These are phyloP conservation scores for Tachystola acroxantha DNA, from an alignment of 2,888 invertebrate genomes.

Conservation along the genomic window DNA sequence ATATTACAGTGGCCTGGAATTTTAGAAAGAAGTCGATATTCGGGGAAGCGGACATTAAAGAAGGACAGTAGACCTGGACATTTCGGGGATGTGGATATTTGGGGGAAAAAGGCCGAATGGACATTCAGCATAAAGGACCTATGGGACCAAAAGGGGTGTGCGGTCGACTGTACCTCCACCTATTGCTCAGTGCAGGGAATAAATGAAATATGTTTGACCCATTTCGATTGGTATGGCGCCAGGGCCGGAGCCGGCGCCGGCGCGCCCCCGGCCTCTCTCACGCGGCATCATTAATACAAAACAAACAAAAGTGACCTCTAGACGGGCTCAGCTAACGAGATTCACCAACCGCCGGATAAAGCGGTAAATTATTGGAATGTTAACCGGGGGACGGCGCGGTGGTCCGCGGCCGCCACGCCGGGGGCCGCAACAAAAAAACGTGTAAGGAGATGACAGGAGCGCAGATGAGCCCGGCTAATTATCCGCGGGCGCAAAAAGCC, in stretches of 20 bases:
- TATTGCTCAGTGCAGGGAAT: constrained; percentile 62
- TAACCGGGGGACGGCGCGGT: constrained; percentile 54
- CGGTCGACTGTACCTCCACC: no score
- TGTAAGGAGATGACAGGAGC: constrained; percentile 71
- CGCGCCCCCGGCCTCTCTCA: constrained; percentile 66
- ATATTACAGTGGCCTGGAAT: no score
- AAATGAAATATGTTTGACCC: constrained; percentile 70
- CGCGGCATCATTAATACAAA: constrained; percentile 72
- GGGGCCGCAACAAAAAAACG: constrained; percentile 60
- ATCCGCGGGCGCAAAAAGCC: constrained; percentile 52
- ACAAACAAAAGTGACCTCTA: constrained; percentile 76
- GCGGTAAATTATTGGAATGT: constrained; percentile 75
- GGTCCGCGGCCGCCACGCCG: constrained; percentile 45
- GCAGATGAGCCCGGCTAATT: constrained; percentile 65
- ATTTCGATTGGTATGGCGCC: constrained; percentile 67
- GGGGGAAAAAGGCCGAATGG: no score
- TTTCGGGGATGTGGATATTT: no score
- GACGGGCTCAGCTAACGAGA: constrained; percentile 72
- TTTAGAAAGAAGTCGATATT: no score
- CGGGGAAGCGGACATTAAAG: no score
- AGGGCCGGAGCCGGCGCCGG: constrained; percentile 68
- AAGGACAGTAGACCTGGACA: no score
- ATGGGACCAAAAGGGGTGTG: no score
- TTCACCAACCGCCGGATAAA: constrained; percentile 73
- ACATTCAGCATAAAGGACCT: no score